A percentile compares a stretch with the other conserved stretches of the same genome.
Evolutionary conservation across 1,140 invertebrate genomes (phyloP).

Genomic region (Nylanderia fulva): DNA sequence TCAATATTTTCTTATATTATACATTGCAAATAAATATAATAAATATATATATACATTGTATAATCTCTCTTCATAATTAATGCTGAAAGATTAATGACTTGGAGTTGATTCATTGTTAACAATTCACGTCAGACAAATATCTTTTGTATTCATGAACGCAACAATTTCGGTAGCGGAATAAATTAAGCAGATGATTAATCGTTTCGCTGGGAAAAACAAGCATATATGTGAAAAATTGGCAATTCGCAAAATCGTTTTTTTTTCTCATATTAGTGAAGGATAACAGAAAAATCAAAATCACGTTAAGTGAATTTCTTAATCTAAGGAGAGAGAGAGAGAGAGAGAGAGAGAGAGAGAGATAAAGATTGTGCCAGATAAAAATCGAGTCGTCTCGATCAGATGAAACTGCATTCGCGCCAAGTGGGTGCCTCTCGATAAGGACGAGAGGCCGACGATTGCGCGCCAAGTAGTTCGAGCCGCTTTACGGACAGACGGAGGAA

Average conservation of each 20-base stretch:
- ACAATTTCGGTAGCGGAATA: neutral
- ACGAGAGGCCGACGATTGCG: slow-evolving; percentile 20
- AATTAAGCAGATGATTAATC: slow-evolving; percentile 30
- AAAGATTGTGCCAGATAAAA: slow-evolving; percentile 6
- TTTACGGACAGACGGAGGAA: neutral
- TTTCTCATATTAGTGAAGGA: neutral
- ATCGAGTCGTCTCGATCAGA: slow-evolving; percentile 29
- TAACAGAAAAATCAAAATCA: slow-evolving; percentile 5
- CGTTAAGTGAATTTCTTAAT: neutral
- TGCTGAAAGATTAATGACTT: slow-evolving; percentile 11
- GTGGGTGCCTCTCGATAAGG: slow-evolving; percentile 19
- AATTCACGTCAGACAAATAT: neutral
- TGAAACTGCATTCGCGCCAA: slow-evolving; percentile 22
- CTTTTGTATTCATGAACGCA: neutral
- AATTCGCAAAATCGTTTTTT: neutral
- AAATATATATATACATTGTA: too few species aligned
- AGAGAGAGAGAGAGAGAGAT: too few species aligned
- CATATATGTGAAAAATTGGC: neutral
- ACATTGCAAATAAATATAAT: neutral
- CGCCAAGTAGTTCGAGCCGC: slow-evolving; percentile 32
- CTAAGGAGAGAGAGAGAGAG: neutral
- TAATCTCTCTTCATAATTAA: neutral
- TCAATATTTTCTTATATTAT: neutral
- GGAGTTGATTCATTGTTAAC: neutral
- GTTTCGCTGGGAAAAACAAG: neutral